Conservation (phyloP, 2,888 invertebrate genomes). For the Norana najaformis region DNA sequence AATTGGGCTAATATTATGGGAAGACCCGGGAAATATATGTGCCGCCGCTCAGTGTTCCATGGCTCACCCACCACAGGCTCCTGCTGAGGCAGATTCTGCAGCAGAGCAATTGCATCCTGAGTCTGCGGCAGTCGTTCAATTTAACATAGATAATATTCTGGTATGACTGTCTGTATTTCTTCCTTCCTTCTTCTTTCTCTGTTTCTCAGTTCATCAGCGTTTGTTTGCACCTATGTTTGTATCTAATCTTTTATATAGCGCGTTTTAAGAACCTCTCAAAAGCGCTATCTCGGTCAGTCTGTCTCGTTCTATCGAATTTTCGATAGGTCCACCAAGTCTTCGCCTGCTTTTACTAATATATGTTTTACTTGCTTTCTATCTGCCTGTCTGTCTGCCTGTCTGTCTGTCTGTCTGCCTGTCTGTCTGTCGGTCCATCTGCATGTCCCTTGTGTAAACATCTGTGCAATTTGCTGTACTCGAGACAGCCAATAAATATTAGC, state of each 20-base stretch:
- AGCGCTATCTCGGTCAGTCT: too few species aligned
- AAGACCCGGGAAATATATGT: too few species aligned
- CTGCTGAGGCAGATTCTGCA: background rate
- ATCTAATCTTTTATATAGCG: too few species aligned
- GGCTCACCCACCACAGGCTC: too few species aligned
- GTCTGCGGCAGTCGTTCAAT: background rate
- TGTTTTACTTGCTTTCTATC: background rate
- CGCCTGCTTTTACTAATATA: background rate
- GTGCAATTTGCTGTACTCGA: background rate
- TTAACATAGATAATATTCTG: background rate
- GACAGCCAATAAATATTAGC: background rate
- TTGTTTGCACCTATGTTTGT: background rate
- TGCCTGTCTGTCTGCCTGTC: background rate
- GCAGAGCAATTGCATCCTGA: background rate
- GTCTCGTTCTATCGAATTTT: background rate
- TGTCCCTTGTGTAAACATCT: background rate
- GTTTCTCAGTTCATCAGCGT: background rate
- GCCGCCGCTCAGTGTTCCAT: too few species aligned
- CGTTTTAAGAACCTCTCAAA: too few species aligned
- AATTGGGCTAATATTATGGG: too few species aligned
- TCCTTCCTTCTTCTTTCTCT: background rate
- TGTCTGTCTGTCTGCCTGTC: background rate
- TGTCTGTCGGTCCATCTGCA: background rate
- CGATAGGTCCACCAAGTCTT: background rate
- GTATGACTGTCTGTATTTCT: background rate